Percentiles rank a stretch among this genome's conserved stretches.
Conservation (phyloP, 2,113 vertebrate genomes). For the Romanogobio albipinnatus region DNA sequence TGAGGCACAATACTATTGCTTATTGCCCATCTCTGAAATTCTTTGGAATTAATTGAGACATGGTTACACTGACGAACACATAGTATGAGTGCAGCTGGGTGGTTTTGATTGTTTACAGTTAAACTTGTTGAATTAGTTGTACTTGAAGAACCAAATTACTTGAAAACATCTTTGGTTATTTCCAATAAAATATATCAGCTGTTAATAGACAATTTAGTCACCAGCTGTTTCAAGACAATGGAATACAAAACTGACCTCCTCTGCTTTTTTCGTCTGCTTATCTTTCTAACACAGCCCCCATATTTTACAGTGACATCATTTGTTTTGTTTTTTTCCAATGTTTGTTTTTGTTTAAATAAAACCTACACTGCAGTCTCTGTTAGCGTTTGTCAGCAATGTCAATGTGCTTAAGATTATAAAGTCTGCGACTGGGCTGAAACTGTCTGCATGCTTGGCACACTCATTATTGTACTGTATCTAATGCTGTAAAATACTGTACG, state of each 20-base stretch:
- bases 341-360: conserved; percentile 33
- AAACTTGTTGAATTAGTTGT: not conserved
- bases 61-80: not conserved
- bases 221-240: conserved; percentile 5
- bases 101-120: not conserved
- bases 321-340: conserved; percentile 18
- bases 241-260: not conserved
- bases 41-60: not conserved
- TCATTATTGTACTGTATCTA: conserved; percentile 42
- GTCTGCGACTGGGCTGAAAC: conserved; percentile 33
- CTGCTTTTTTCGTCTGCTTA: not conserved
- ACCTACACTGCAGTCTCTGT: not conserved
- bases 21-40: conserved; percentile 4
- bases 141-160: not conserved
- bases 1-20: conserved; percentile 46
- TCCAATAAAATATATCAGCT: not conserved
- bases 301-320: conserved; percentile 3
- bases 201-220: not conserved
- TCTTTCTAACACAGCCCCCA: not conserved
- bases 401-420: conserved; percentile 44
- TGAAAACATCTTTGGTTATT: not conserved
- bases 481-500: not conserved
- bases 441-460: conserved; percentile 21
- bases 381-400: conserved; percentile 30
- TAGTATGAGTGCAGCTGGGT: not conserved